Base-by-base conservation (phyloP, 1,140 invertebrate species). In the Piezodorus guildinii region DNA sequence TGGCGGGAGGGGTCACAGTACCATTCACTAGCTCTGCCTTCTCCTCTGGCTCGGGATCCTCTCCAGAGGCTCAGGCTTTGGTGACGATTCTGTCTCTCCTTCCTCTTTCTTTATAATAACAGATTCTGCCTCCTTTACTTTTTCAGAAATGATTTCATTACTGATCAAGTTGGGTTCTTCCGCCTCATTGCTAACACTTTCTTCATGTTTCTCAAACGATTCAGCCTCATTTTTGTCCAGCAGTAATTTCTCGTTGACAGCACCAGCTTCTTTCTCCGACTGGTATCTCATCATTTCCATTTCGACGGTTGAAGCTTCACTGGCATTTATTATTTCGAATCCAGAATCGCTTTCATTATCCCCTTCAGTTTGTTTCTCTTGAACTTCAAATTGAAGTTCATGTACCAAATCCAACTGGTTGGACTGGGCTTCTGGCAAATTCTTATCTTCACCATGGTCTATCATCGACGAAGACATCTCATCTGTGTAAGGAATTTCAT, bases 271-370 rank as follows among this genome's bases (percentile, higher is more conserved):
- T 25, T 56, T 56, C 23, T 56, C 52, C 9, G 52, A 56, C 52
- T 56, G 52, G 15, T 23, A 23, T 15, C 52, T 56, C 52, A 56
- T 52, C 8, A 30, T 39, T 23, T 56, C 52, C 52, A 56, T 56
- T 27, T 56, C 52, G 17, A 56, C 17, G 6, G 52, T 56, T 10
- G 52, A 56, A 9, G 52, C 52, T 25, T 56, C 52, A 27, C 52
- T 56, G 23, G 52, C 52, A 56, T 56, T 56, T 9, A 56, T 56
- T 21, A 56, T 56, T 56, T 56, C 52, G 14, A 56, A 56, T 23
- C 52, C 52, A 16, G 52, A 56, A 27, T 56, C 52, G 27, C 52
- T 56, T 25, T 56, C 52, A 23, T 21, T 56, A 23, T 56, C 52
- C 1, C 3, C 17, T 25, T 56, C 52, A 25, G 17, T 39, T 10